Evolutionary conservation across 2,888 invertebrate genomes (phyloP).

Genomic region (Onchidella celtica): DNA sequence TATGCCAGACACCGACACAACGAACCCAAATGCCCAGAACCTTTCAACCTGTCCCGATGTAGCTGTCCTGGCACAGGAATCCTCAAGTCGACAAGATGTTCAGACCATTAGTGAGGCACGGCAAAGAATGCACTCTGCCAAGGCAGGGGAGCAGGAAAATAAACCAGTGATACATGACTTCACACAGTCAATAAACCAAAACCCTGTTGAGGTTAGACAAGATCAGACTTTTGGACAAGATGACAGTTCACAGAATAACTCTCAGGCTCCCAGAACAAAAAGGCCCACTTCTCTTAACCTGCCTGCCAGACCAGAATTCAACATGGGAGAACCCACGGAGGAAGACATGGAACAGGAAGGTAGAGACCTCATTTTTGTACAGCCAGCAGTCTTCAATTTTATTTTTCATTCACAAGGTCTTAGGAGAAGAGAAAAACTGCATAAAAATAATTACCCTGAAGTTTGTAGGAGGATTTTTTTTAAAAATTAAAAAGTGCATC

Average conservation of each 20-base stretch:
- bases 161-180: slow-evolving; percentile 39
- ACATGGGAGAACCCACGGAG: slow-evolving; percentile 28
- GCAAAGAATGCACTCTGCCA: not conserved
- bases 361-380: too few relatives aligned
- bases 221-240: too few relatives aligned
- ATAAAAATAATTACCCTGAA: too few relatives aligned
- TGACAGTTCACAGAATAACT: not conserved
- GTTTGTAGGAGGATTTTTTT: too few relatives aligned
- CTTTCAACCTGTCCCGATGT: slow-evolving; percentile 3
- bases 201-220: not conserved
- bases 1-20: not conserved
- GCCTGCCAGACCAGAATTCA: slow-evolving; percentile 69
- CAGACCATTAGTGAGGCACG: not conserved
- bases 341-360: slow-evolving; percentile 39
- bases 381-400: too few relatives aligned
- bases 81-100: not conserved
- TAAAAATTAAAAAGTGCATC: too few relatives aligned
- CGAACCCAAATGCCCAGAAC: not conserved
- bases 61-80: not conserved
- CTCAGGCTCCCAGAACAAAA: slow-evolving; percentile 59
- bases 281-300: slow-evolving; percentile 79
- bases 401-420: too few relatives aligned
- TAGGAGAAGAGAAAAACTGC: too few relatives aligned
- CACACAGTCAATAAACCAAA: slow-evolving; percentile 1
- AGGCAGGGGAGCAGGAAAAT: not conserved